These are phyloP conservation scores for Cotesia glomerata DNA, from an alignment of 1,140 invertebrate species.

Conservation along the genomic window DNA sequence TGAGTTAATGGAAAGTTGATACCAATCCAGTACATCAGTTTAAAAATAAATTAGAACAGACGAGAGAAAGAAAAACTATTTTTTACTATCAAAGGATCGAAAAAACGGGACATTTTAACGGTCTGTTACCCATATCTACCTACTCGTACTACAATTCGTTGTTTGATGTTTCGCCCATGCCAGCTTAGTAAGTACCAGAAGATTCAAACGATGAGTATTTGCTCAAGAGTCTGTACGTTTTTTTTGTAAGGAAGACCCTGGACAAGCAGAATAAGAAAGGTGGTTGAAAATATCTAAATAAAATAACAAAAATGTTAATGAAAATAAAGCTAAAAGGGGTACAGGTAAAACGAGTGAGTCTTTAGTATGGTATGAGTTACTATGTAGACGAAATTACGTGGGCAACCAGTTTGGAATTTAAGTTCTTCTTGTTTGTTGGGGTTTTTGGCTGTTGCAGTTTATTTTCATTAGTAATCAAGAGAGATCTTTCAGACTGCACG, in stretches of 20 bases:
- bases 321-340: neutral
- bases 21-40: too few relatives aligned
- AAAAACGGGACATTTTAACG: too few relatives aligned
- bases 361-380: neutral
- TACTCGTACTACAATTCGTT: too few relatives aligned
- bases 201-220: too few relatives aligned
- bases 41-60: too few relatives aligned
- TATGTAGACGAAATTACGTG: conserved; percentile 10
- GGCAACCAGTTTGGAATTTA: conserved; percentile 39
- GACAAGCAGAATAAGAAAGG: neutral
- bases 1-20: too few relatives aligned
- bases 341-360: neutral
- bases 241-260: neutral
- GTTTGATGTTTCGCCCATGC: too few relatives aligned
- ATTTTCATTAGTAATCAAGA: conserved; percentile 9
- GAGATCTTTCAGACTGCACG: conserved; percentile 49
- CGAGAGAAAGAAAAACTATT: too few relatives aligned
- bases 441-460: conserved; percentile 23
- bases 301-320: neutral
- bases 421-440: too few relatives aligned
- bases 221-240: neutral
- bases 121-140: too few relatives aligned
- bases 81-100: too few relatives aligned
- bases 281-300: neutral
- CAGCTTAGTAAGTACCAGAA: too few relatives aligned